These are phyloP conservation scores for Emydura subglobosa DNA, from an alignment of 2,113 vertebrate genomes.

Conservation along the genomic window DNA sequence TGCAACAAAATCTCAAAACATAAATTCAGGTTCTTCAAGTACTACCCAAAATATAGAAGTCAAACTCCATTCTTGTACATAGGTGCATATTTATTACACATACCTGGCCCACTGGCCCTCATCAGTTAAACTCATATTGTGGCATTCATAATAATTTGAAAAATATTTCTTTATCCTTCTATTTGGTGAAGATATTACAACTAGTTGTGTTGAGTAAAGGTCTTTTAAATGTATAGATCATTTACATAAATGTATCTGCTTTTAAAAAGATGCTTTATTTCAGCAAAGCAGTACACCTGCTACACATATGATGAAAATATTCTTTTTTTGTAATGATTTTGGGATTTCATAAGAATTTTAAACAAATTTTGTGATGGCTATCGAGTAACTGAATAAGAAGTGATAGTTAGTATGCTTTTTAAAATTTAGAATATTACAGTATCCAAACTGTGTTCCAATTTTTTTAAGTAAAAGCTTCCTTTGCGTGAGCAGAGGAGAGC, in stretches of 20 bases:
- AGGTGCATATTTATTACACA: fast-evolving
- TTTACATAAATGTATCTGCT: not conserved
- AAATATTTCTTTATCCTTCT: not conserved
- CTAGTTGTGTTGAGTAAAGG: not conserved
- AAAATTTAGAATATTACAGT: too few species aligned
- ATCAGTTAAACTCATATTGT: not conserved
- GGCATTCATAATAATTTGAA: not conserved
- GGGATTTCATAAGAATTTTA: not conserved
- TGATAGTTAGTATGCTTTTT: not conserved
- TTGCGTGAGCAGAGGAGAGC: not conserved
- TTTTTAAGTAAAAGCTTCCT: not conserved
- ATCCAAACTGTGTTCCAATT: not conserved
- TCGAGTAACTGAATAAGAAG: not conserved
- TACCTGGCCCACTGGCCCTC: not conserved
- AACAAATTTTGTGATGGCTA: not conserved
- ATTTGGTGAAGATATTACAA: not conserved
- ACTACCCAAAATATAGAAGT: not conserved
- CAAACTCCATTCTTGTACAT: not conserved
- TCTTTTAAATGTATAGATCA: too few species aligned
- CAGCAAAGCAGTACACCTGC: not conserved
- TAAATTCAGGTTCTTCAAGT: not conserved
- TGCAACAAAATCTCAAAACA: not conserved
- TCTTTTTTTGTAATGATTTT: fast-evolving
- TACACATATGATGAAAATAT: not conserved
- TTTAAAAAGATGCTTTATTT: not conserved